Evolutionary conservation across 2,888 invertebrate genomes (phyloP).

Genomic region (Dynastes hyllus): DNA sequence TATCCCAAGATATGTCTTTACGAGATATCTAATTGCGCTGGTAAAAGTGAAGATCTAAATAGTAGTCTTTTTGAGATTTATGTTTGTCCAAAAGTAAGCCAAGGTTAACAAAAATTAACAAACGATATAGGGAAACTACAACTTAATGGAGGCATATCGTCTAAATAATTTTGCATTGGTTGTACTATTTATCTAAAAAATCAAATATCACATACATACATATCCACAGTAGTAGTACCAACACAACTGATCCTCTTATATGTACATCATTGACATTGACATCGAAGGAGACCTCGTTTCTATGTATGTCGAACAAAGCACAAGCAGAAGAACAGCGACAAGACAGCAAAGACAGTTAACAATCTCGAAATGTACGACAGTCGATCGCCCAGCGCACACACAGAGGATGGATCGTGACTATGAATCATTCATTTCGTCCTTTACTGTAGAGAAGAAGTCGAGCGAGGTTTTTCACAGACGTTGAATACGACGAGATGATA

Average conservation of each 20-base stretch:
- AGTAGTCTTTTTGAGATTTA: no score
- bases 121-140: no score
- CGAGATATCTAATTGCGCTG: no score
- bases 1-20: no score
- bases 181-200: no score
- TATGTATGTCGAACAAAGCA: conserved; percentile 26
- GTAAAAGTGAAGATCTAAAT: no score
- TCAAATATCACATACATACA: no score
- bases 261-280: conserved; percentile 45
- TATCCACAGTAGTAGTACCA: no score
- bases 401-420: conserved; percentile 49
- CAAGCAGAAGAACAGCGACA: conserved; percentile 18
- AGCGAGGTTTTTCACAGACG: conserved; percentile 35
- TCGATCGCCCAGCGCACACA: conserved; percentile 12
- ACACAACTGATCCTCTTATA: not conserved
- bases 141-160: no score
- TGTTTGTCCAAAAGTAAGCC: no score
- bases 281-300: conserved; percentile 53
- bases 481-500: conserved; percentile 20
- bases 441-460: conserved; percentile 27
- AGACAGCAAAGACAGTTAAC: conserved; percentile 38
- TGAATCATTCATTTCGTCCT: conserved; percentile 53
- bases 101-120: no score
- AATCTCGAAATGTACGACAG: conserved; percentile 39
- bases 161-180: no score